phyloP scores from a whole-genome alignment of 2,888 invertebrate species.

The Thymelicus lineola region DNA sequence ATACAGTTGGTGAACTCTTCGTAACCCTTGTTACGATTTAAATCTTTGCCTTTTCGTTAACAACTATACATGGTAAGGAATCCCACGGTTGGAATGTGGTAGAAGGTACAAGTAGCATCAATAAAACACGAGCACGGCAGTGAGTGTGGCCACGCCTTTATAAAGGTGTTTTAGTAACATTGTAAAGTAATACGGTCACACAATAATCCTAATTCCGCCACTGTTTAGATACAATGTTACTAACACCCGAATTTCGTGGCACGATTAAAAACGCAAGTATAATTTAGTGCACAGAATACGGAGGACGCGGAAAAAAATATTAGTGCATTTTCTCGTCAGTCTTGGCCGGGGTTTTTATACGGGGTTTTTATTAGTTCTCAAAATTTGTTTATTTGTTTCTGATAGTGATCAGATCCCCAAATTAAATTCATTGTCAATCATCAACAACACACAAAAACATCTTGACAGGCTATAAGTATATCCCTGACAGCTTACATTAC shows the following conservation, averaged over 20 bases:
- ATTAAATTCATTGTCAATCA: no score
- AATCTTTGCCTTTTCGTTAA: conserved; percentile 19
- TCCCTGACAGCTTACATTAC: no score
- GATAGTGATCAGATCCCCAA: no score
- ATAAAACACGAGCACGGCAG: conserved; percentile 22
- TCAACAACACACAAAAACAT: no score
- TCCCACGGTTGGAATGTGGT: conserved; percentile 63
- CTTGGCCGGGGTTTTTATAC: conserved; percentile 1
- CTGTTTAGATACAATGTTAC: not conserved
- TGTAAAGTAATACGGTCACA: not conserved
- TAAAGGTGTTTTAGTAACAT: not conserved
- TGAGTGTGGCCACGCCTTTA: conserved; percentile 14
- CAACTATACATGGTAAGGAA: conserved; percentile 20
- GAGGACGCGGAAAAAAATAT: not conserved
- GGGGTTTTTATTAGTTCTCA: not conserved
- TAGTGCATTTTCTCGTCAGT: not conserved
- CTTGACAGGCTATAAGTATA: no score
- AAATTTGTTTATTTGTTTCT: no score
- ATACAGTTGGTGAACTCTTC: not conserved
- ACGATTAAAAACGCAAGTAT: not conserved
- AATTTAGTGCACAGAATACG: not conserved
- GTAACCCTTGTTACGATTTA: not conserved
- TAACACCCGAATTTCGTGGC: not conserved
- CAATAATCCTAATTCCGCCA: no score
- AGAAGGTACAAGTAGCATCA: conserved; percentile 56